These are phyloP conservation scores for Calliphora vomitoria DNA, from an alignment of 2,888 invertebrate species.

Conservation along the genomic window DNA sequence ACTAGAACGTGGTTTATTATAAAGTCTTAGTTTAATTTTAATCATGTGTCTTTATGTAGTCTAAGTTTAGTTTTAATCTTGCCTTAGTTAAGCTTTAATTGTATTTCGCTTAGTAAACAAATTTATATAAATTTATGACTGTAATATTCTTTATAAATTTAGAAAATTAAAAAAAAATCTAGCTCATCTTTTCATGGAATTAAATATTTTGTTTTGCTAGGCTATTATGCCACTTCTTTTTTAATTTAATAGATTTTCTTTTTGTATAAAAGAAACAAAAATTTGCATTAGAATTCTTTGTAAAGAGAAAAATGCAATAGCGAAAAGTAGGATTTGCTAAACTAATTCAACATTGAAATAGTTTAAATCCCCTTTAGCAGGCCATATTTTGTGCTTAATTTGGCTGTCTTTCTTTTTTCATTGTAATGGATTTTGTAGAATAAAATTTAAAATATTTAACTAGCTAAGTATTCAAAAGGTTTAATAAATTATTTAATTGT, in stretches of 20 bases:
- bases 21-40: too few relatives aligned
- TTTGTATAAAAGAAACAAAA: not conserved
- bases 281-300: constrained; percentile 11
- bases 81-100: too few relatives aligned
- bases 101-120: too few relatives aligned
- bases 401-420: not conserved
- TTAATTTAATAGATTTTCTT: constrained; percentile 15
- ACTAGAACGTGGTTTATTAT: too few relatives aligned
- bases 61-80: too few relatives aligned
- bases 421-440: not conserved
- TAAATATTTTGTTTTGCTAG: not conserved
- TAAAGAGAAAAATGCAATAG: constrained; percentile 7
- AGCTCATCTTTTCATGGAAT: constrained; percentile 19
- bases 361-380: constrained; percentile 7
- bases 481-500: constrained; percentile 45
- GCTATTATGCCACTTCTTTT: not conserved
- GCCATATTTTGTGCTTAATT: not conserved
- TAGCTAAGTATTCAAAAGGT: not conserved
- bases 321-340: not conserved
- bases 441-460: constrained; percentile 8
- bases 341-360: constrained; percentile 44
- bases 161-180: constrained; percentile 27
- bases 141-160: not conserved
- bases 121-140: too few relatives aligned
- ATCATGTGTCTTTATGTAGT: too few relatives aligned